Conservation (phyloP, 2,113 vertebrate species). For the Paratilapia polleni region DNA sequence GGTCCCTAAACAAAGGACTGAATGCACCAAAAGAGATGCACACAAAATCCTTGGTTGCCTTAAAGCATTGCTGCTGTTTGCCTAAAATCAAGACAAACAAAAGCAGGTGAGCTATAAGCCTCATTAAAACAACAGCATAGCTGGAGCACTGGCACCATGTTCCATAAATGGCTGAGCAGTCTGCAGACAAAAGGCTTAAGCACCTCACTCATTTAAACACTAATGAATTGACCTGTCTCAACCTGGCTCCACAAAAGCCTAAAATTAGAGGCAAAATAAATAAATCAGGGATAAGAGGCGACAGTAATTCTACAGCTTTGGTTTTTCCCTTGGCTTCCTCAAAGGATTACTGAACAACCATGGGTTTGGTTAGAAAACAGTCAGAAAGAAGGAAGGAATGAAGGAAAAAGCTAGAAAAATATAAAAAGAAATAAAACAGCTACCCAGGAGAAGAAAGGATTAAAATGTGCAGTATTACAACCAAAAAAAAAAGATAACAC, state of each 20-base stretch:
- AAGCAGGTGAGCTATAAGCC: conserved; percentile 43
- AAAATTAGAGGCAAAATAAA: conserved; percentile 64
- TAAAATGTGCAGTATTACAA: not conserved
- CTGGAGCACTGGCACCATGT: conserved; percentile 36
- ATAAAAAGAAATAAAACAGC: not conserved
- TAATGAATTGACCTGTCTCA: conserved; percentile 71
- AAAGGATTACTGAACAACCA: conserved; percentile 26
- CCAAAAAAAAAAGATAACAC: not conserved
- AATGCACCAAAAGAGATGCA: conserved; percentile 3
- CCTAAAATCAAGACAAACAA: conserved; percentile 48
- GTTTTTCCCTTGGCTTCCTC: too few species aligned
- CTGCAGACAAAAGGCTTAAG: conserved; percentile 64
- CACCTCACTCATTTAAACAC: conserved; percentile 65
- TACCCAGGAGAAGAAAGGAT: not conserved
- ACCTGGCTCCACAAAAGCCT: conserved; percentile 53
- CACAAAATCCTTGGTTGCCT: conserved; percentile 25
- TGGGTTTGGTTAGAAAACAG: not conserved
- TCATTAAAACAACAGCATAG: conserved; percentile 61
- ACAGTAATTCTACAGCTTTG: conserved; percentile 22
- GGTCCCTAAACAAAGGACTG: not conserved
- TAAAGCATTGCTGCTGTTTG: conserved; percentile 8
- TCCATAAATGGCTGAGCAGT: conserved; percentile 56
- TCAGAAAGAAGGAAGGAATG: not conserved
- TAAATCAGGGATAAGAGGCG: conserved; percentile 44
- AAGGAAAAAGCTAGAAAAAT: not conserved